Evolutionary conservation across 2,888 invertebrate genomes (phyloP), one percentile per base, ranked within the genome.

Genomic region (Orthosia gracilis): DNA sequence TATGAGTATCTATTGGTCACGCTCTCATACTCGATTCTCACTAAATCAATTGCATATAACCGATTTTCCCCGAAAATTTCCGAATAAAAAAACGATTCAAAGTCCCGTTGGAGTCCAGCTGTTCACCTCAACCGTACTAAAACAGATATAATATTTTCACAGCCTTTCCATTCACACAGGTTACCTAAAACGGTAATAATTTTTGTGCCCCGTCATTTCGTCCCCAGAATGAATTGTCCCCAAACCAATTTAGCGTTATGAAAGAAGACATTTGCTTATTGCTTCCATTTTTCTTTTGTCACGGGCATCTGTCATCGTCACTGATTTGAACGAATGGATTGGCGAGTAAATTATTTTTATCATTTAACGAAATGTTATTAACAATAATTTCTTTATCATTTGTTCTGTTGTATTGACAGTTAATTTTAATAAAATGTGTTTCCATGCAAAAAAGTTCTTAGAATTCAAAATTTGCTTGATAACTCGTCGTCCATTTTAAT

Each of bases 211-310:
- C 91, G 91, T 92, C 91, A 91, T 91, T 92, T 91, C 88, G 82
- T 86, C 86, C 82, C 80, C 82, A 85, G 87, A 92, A 90, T 87
- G 91, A 94, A 95, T 94, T 92, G 94, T 93, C 91, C 92, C 91
- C 90, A 86, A 92, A 93, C 93, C 95, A 94, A 95, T 95, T 95
- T 94, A 87, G 89, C 92, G 89, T 94, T 94, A 95, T 96, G 93
- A 95, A 94, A 93, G 93, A 91, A 91, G 90, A 92, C 93, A 94
- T 96, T 95, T 94, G 93, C 94, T 95, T 95, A 96, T 95, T 94
- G 91, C 93, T 91, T 86, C 90, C 91, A 92, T 91, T 94, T 94
- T 93, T 91, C 93, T 92, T 93, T 94, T 94, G 92, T 93, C 88
- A 85, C 80, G 87, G 79, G 88, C 92, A 93, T 94, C 93, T 93